phyloP scores from a whole-genome alignment of 2,888 invertebrate genomes.

The Laspeyria flexula region DNA sequence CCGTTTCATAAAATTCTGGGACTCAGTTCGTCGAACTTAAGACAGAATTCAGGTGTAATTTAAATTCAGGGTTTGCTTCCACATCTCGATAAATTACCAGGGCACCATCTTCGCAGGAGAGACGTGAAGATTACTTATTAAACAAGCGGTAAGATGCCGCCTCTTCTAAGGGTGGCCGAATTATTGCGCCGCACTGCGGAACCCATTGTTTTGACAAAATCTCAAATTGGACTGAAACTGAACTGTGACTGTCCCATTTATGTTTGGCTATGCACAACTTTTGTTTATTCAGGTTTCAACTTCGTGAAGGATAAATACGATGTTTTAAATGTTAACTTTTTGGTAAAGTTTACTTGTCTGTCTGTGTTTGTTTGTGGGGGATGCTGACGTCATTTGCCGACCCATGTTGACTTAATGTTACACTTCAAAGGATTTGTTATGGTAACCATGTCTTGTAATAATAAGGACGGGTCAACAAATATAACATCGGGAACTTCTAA shows the following conservation, averaged over 20 bases:
- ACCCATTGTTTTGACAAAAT: conserved; percentile 59
- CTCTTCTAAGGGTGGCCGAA: conserved; percentile 53
- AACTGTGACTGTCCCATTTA: conserved; percentile 28
- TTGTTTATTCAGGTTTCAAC: conserved; percentile 27
- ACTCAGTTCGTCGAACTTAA: conserved; percentile 8
- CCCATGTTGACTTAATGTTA: no score
- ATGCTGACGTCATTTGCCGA: neutral
- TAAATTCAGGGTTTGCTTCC: conserved; percentile 43
- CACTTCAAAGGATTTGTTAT: no score
- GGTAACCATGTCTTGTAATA: no score
- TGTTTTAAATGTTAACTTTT: no score
- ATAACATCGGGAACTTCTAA: no score
- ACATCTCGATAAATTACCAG: conserved; percentile 47
- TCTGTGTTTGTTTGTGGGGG: conserved; percentile 3
- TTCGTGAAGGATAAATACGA: conserved; percentile 21
- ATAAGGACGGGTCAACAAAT: no score
- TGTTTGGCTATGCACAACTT: conserved; percentile 24
- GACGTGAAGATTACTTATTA: conserved; percentile 59
- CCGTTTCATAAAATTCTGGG: conserved; percentile 16
- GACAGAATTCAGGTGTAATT: conserved; percentile 41
- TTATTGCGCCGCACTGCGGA: conserved; percentile 71
- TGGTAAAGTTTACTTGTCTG: no score
- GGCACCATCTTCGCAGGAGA: conserved; percentile 37
- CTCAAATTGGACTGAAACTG: conserved; percentile 45
- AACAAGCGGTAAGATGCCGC: conserved; percentile 45